Base-by-base conservation (phyloP, 2,113 vertebrate species). In the Thryonomys swinderianus region DNA sequence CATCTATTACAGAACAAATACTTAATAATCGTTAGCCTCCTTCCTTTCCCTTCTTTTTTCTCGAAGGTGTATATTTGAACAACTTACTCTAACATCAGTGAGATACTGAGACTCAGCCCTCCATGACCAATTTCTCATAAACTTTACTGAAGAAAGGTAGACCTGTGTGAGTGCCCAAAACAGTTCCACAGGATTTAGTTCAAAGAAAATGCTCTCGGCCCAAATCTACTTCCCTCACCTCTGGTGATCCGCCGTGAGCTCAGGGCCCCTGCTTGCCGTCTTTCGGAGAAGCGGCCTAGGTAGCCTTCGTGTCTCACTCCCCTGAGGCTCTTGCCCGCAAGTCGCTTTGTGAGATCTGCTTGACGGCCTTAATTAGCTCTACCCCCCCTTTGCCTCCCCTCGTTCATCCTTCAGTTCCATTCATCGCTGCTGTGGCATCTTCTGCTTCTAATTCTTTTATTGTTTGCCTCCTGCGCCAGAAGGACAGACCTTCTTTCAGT, bases 361-460 rank as follows among this genome's bases (percentile, higher is more conserved):
- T 25, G 12, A 42, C 40, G 25, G 67, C 27, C 69, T 82, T 73
- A 67, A 53, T 61, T 86, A 83, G 80, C 76, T 61, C 34, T 74
- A 30, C 13, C 51, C 2, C 20, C n/a, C 21, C 42, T 18, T 67
- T 25, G 73, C 3, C 9, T 40, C 48, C 37, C 90, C 40, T 40
- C 21, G 21, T 55, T 67, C 48, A 18, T 37, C 66, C 62, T 32
- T 37, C 61, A 10, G 10, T 7, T 32, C 23, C 37, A 30, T 86
- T 64, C 73, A 59, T 86, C 74, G 55, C 67, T 14, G 4, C 16
- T 3, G 23, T 67, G 30, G 32, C 37, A 69, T 3, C 2, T 66
- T 95, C 91, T 76, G 45, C 84, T 91, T 45, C 45, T 59, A 27
- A 91, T 86, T 88, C 79, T 40, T 79, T 91, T 81, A 64, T 23